A percentile compares a stretch with the other conserved stretches of the same genome.
Evolutionary conservation across 2,888 invertebrate species (phyloP).

Genomic region (Melinaea marsaeus): DNA sequence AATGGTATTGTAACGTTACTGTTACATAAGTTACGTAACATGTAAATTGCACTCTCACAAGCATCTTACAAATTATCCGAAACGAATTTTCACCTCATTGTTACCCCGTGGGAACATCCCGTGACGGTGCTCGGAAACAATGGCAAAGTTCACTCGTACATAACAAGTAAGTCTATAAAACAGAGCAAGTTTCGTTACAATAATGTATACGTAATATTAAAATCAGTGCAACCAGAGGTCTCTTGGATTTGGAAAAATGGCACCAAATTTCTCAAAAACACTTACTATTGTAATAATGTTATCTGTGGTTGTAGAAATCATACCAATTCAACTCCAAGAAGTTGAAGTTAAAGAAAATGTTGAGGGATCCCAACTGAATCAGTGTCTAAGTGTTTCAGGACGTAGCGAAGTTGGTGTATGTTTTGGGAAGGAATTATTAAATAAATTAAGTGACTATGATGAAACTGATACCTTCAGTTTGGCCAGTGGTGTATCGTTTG

Average conservation of each 20-base stretch:
- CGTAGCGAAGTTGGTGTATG: slow-evolving; percentile 79
- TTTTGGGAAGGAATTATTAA: slow-evolving; percentile 83
- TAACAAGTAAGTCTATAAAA: slow-evolving; percentile 76
- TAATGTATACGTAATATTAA: slow-evolving; percentile 59
- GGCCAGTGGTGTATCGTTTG: slow-evolving; percentile 80
- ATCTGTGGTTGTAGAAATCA: slow-evolving; percentile 46
- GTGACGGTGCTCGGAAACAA: slow-evolving; percentile 67
- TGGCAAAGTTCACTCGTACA: slow-evolving; percentile 75
- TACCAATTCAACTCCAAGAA: slow-evolving; percentile 61
- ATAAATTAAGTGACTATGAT: slow-evolving; percentile 81
- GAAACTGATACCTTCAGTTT: slow-evolving; percentile 82
- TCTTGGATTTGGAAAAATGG: slow-evolving; percentile 16
- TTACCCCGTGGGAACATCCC: slow-evolving; percentile 63
- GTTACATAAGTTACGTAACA: slow-evolving; percentile 53
- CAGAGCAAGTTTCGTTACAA: slow-evolving; percentile 53
- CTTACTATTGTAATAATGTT: slow-evolving; percentile 32
- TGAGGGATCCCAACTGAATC: slow-evolving; percentile 56
- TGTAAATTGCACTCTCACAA: slow-evolving; percentile 51
- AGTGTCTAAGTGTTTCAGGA: slow-evolving; percentile 60
- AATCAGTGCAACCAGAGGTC: slow-evolving; percentile 51
- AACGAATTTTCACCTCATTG: slow-evolving; percentile 75
- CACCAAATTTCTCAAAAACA: slow-evolving; percentile 7
- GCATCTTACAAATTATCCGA: slow-evolving; percentile 62
- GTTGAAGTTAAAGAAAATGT: slow-evolving; percentile 62
- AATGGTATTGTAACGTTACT: slow-evolving; percentile 14